These are phyloP conservation scores for Amorpha juglandis DNA, from an alignment of 2,888 invertebrate species.

Conservation along the genomic window DNA sequence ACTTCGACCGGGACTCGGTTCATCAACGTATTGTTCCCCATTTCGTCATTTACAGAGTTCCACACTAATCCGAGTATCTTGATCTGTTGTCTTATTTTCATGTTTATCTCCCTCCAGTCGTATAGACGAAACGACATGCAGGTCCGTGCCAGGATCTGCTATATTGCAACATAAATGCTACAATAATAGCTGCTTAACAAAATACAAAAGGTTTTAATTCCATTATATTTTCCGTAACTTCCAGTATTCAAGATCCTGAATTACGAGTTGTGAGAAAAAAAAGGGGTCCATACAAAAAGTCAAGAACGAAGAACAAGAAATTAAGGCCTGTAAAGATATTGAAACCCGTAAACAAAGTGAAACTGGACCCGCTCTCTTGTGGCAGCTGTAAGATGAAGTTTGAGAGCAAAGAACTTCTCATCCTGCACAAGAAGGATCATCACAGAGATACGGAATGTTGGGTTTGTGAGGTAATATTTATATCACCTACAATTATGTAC, in stretches of 20 bases:
- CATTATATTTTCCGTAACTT: background rate
- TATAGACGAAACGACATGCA: too few relatives aligned
- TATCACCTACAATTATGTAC: background rate
- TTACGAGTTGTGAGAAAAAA: conserved; percentile 1
- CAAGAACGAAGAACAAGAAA: conserved; percentile 1
- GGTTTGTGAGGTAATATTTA: conserved; percentile 53
- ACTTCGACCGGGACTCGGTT: too few relatives aligned
- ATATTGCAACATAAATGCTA: too few relatives aligned
- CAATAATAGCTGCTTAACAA: too few relatives aligned
- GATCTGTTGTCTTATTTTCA: too few relatives aligned
- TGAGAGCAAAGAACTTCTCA: conserved; percentile 42
- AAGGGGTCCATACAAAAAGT: conserved; percentile 30
- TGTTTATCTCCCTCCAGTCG: too few relatives aligned
- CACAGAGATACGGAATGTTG: conserved; percentile 47
- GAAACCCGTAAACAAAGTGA: conserved; percentile 33
- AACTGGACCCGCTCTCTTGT: conserved; percentile 37
- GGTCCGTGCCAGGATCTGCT: too few relatives aligned
- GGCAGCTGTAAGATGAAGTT: conserved; percentile 51
- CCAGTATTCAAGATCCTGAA: background rate
- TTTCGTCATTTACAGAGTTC: too few relatives aligned
- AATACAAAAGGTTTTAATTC: too few relatives aligned
- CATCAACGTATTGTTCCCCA: too few relatives aligned
- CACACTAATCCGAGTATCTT: too few relatives aligned
- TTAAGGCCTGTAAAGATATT: conserved; percentile 32
- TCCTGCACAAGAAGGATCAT: conserved; percentile 45